Evolutionary conservation across 2,888 invertebrate species (phyloP).

Genomic region (Xestia ashworthii): DNA sequence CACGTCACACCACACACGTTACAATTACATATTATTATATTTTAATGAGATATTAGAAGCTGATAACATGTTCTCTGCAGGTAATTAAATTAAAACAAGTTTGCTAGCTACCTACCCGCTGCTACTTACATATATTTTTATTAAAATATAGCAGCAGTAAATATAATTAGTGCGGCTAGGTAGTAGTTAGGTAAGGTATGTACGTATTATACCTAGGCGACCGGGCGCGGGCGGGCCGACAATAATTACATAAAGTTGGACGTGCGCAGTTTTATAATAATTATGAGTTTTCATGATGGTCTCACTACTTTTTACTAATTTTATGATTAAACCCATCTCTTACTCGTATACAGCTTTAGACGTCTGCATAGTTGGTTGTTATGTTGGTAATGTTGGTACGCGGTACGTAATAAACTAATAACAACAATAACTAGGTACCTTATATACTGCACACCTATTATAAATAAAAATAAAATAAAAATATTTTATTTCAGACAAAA

Average conservation of each 20-base stretch:
- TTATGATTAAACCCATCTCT: not conserved
- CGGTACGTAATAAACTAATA: not conserved
- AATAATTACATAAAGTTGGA: not conserved
- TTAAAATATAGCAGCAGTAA: no score
- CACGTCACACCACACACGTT: not conserved
- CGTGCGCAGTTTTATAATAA: slow-evolving; percentile 5
- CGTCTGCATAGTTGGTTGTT: not conserved
- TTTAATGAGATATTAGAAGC: slow-evolving; percentile 32
- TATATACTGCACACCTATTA: not conserved
- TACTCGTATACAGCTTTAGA: not conserved
- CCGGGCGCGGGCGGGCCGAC: not conserved
- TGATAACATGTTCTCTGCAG: slow-evolving; percentile 6
- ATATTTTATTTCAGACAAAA: no score
- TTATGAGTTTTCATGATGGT: slow-evolving; percentile 12
- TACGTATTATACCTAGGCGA: not conserved
- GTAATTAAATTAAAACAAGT: slow-evolving; percentile 31
- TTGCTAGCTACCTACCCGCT: not conserved
- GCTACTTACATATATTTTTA: slow-evolving; percentile 7
- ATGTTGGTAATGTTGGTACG: not conserved
- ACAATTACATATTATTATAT: slow-evolving; percentile 30
- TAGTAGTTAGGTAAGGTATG: not conserved
- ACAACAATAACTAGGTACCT: not conserved
- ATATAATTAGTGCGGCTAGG: slow-evolving; percentile 19
- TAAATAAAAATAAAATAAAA: no score
- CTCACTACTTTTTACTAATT: slow-evolving; percentile 3